phyloP scores from a whole-genome alignment of 2,888 invertebrate genomes.

The Furcula furcula region DNA sequence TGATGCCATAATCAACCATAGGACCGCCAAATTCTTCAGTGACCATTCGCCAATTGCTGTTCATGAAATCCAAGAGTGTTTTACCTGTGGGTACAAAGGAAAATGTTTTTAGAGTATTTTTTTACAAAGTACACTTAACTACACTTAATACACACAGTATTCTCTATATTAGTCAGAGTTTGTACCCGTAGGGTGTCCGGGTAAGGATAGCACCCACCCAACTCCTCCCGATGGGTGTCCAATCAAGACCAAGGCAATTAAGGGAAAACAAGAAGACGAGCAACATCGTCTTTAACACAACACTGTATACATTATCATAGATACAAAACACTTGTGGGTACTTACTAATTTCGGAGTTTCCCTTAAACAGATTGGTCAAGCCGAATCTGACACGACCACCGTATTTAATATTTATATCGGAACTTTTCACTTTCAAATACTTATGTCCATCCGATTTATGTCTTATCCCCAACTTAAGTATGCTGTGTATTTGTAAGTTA shows the following conservation, averaged over 20 bases:
- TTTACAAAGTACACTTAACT: too few species aligned
- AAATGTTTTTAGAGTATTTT: too few species aligned
- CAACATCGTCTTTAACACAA: too few species aligned
- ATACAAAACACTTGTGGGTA: neutral
- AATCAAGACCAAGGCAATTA: too few species aligned
- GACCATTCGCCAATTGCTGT: slow-evolving; percentile 53
- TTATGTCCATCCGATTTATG: slow-evolving; percentile 32
- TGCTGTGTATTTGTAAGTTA: slow-evolving; percentile 41
- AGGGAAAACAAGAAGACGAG: too few species aligned
- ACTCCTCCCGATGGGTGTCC: too few species aligned
- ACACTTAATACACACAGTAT: too few species aligned
- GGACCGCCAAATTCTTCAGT: slow-evolving; percentile 61
- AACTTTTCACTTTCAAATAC: slow-evolving; percentile 40
- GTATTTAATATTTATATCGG: slow-evolving; percentile 39
- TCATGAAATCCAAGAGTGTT: slow-evolving; percentile 52
- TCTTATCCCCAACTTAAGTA: slow-evolving; percentile 34
- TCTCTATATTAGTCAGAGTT: too few species aligned
- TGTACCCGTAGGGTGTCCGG: too few species aligned
- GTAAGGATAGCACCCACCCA: too few species aligned
- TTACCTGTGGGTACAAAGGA: too few species aligned
- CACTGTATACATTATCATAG: too few species aligned
- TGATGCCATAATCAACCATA: slow-evolving; percentile 48
- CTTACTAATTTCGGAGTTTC: slow-evolving; percentile 57
- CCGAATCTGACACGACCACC: slow-evolving; percentile 52
- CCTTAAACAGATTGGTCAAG: slow-evolving; percentile 54